phyloP scores from a whole-genome alignment of 2,797 vertebrate species.

The Brachymystax lenok region DNA sequence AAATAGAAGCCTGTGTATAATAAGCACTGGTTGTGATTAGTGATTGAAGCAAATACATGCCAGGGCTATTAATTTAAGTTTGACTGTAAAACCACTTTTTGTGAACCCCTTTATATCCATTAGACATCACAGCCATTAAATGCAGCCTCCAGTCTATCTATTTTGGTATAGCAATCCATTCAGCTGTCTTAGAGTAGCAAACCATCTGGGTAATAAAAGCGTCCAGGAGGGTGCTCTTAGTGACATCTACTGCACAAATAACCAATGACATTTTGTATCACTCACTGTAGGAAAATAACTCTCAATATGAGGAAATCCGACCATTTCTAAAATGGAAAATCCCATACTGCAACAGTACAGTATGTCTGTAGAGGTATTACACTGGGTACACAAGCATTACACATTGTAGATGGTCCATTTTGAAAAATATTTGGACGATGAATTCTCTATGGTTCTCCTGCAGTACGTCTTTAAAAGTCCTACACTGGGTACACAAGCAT shows the following conservation, averaged over 20 bases:
- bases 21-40: too few relatives aligned
- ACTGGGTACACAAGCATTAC: too few relatives aligned
- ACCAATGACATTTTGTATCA: neutral
- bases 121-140: constrained; percentile 27
- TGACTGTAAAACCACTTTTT: neutral
- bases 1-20: too few relatives aligned
- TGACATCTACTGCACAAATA: constrained; percentile 1
- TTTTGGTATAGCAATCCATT: constrained; percentile 48
- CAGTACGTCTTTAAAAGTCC: neutral
- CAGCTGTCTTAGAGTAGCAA: constrained; percentile 50
- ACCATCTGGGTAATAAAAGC: constrained; percentile 47
- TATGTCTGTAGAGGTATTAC: too few relatives aligned
- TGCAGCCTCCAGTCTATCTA: constrained; percentile 40
- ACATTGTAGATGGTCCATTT: too few relatives aligned
- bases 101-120: constrained; percentile 31
- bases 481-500: neutral
- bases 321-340: too few relatives aligned
- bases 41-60: too few relatives aligned
- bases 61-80: too few relatives aligned
- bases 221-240: constrained; percentile 19
- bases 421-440: neutral
- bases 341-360: too few relatives aligned
- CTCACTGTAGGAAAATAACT: too few relatives aligned
- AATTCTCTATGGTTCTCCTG: neutral
- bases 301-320: too few relatives aligned